Base-by-base conservation (phyloP, 2,888 invertebrate genomes). In the Drosophila crucigera region DNA sequence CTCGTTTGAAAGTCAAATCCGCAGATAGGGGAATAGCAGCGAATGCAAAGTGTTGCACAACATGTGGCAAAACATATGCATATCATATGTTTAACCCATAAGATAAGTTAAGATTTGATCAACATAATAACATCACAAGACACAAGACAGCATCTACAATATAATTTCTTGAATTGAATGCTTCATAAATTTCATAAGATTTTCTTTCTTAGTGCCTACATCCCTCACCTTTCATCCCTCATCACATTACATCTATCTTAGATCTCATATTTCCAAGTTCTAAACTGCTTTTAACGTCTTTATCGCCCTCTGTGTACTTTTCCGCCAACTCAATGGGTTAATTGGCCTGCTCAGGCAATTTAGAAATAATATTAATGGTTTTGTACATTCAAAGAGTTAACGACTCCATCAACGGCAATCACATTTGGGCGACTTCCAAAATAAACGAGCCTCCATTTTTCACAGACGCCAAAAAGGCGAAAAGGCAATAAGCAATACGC, bases 281-380 rank as follows among this genome's bases (percentile, higher is more conserved):
- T 7, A 49, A 22, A 28, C 39, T 0, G 14, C 11, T 22, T 6
- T 37, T 53, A 47, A 47, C 25, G 52, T 9, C 16, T 58, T 47
- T 30, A 7, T 3, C 10, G 25, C 22, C 9, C 5, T 19, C 4
- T 41, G 28, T 14, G 28, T 43, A 47, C 22, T 4, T 19, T 16
- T 16, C 25, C 50, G 43, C 30, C 49, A 54, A 50, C 37, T 41
- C 63, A 73, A 70, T 70, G 73, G 76, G 75, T 76, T 81, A 78
- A 80, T 80, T 80, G 69, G 65, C 62, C 68, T 33, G 58, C 53
- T 55, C 66, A 50, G 70, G 22, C 72, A 60, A 75, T 78, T 80
- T 53, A 50, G 69, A 56, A 63, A 47, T 56, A 73, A 66, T 78
- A 81, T 80, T 78, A 78, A 81, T 78, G 78, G 63, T 55, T 31